A percentile compares a stretch with the other conserved stretches of the same genome.
Evolutionary conservation across 1,140 invertebrate species (phyloP).

Genomic region (Nymphalis io): DNA sequence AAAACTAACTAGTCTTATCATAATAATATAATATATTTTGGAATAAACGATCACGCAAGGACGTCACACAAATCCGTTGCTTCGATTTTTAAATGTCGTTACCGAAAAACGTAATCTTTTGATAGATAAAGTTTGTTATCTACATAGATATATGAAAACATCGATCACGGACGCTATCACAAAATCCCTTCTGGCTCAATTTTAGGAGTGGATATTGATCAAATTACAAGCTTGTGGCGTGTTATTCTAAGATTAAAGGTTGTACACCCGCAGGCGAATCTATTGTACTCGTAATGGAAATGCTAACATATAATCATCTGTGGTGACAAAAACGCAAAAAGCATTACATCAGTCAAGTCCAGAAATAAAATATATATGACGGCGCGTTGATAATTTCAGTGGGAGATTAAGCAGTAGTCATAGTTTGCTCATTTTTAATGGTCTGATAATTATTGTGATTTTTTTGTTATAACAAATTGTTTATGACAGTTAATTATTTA

Average conservation of each 20-base stretch:
- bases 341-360: too few species aligned
- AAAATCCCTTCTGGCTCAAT: constrained; percentile 47
- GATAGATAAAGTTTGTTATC: constrained; percentile 65
- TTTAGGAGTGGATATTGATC: constrained; percentile 52
- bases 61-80: constrained; percentile 30
- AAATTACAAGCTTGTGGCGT: constrained; percentile 54
- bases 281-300: too few species aligned
- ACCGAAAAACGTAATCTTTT: constrained; percentile 35
- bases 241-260: constrained; percentile 52
- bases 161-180: constrained; percentile 43
- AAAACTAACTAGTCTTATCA: constrained; percentile 14
- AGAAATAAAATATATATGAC: too few species aligned
- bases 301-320: too few species aligned
- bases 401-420: too few species aligned
- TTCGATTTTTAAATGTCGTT: constrained; percentile 26
- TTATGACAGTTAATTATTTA: too few species aligned
- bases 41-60: constrained; percentile 31
- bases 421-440: too few species aligned
- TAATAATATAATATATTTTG: constrained; percentile 21
- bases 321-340: too few species aligned
- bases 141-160: constrained; percentile 36
- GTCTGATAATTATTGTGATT: too few species aligned
- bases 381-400: too few species aligned
- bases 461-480: too few species aligned
- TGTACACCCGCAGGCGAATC: neutral